A percentile compares a stretch with the other conserved stretches of the same genome.
These are phyloP conservation scores for Drosophila leonis DNA, from an alignment of 2,888 invertebrate genomes.

Conservation along the genomic window DNA sequence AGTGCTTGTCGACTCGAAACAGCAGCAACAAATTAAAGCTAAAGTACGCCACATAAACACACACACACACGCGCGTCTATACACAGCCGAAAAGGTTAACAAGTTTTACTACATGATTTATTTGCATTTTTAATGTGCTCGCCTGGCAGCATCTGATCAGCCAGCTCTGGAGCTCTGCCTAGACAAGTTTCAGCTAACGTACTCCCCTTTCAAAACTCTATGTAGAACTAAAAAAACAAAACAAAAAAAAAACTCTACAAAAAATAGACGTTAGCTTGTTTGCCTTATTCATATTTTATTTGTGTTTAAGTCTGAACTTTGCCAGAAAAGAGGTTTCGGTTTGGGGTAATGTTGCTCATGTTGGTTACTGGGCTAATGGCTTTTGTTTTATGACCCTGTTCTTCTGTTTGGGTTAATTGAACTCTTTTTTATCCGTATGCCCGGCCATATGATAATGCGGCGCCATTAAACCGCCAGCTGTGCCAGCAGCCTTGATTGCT, in stretches of 20 bases:
- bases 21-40: slow-evolving; percentile 61
- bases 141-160: slow-evolving; percentile 46
- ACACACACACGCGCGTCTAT: slow-evolving; percentile 4
- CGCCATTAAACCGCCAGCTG: slow-evolving; percentile 47
- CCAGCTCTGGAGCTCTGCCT: slow-evolving; percentile 46
- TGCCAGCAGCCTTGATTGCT: slow-evolving; percentile 49
- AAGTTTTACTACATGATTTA: slow-evolving; percentile 82
- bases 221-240: slow-evolving; percentile 52
- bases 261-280: slow-evolving; percentile 24
- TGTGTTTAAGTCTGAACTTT: slow-evolving; percentile 45
- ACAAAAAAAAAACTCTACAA: neutral
- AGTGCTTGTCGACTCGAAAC: slow-evolving; percentile 64
- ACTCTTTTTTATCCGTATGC: slow-evolving; percentile 42
- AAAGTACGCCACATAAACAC: slow-evolving; percentile 42
- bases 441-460: slow-evolving; percentile 33
- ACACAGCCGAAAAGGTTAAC: slow-evolving; percentile 81
- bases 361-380: slow-evolving; percentile 80
- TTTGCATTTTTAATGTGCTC: slow-evolving; percentile 78
- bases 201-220: slow-evolving; percentile 23
- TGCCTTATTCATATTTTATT: slow-evolving; percentile 33
- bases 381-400: slow-evolving; percentile 72
- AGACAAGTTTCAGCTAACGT: slow-evolving; percentile 60
- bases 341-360: slow-evolving; percentile 50
- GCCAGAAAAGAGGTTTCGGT: slow-evolving; percentile 24
- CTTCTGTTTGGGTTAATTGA: slow-evolving; percentile 74